These are phyloP conservation scores for Linnaemya tessellans DNA, from an alignment of 2,888 invertebrate genomes.

Conservation along the genomic window DNA sequence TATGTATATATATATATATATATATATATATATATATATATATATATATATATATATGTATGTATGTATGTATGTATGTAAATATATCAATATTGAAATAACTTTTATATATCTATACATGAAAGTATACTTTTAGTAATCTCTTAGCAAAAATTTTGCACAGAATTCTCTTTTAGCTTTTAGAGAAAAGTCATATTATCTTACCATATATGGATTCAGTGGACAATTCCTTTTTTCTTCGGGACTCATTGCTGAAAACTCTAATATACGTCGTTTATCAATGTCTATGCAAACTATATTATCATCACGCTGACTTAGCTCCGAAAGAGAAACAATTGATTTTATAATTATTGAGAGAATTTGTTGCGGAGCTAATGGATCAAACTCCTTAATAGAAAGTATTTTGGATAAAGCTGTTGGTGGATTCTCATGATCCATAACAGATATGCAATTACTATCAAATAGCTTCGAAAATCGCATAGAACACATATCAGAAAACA, in stretches of 20 bases:
- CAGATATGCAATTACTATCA: constrained; percentile 67
- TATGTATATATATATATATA: no score
- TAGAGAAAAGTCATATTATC: no score
- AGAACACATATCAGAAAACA: constrained; percentile 60
- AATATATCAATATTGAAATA: no score
- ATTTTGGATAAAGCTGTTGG: constrained; percentile 76
- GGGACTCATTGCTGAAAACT: constrained; percentile 72
- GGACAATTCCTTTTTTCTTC: constrained; percentile 71
- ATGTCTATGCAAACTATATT: constrained; percentile 80
- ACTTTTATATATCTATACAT: no score
- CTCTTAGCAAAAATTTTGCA: no score
- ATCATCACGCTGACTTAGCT: constrained; percentile 80
- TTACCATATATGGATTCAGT: constrained; percentile 79
- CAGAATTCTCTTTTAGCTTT: no score
- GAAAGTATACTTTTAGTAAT: no score
- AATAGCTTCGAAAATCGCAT: constrained; percentile 66
- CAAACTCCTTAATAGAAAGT: constrained; percentile 79
- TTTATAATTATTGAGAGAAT: constrained; percentile 79
- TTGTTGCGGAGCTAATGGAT: constrained; percentile 78
- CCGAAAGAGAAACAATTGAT: constrained; percentile 80
- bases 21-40: no score
- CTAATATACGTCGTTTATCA: constrained; percentile 78
- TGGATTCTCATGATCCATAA: constrained; percentile 72
- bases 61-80: no score
- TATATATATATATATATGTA: no score